phyloP scores from a whole-genome alignment of 1,140 invertebrate genomes.

The Drosophila truncata region DNA sequence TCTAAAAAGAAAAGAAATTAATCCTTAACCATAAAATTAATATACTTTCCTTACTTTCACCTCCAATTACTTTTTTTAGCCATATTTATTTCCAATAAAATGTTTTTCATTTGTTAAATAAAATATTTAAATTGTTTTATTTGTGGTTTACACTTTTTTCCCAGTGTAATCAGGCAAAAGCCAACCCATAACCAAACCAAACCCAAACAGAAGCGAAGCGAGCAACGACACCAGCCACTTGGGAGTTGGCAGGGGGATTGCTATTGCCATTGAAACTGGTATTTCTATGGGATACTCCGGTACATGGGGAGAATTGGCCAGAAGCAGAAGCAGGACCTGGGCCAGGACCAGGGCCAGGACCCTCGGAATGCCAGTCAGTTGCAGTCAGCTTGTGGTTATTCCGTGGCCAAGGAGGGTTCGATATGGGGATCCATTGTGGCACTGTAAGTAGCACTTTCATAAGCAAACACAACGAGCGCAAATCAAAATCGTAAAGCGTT shows the following conservation, averaged over 20 bases:
- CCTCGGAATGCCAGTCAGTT: constrained; percentile 3
- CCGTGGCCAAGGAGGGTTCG: constrained; percentile 10
- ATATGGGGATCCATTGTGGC: constrained; percentile 32
- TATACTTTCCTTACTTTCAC: not conserved
- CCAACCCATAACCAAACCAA: constrained; percentile 37
- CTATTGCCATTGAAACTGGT: constrained; percentile 35
- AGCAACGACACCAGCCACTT: constrained; percentile 63
- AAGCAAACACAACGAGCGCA: constrained; percentile 55
- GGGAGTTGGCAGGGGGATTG: constrained; percentile 49
- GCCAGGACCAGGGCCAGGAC: not conserved
- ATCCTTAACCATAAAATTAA: not conserved
- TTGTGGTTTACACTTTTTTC: not conserved
- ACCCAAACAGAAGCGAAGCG: constrained; percentile 48
- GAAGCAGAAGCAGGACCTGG: not conserved
- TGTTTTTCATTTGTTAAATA: not conserved
- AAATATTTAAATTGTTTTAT: no score
- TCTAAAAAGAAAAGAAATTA: not conserved
- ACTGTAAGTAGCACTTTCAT: constrained; percentile 59
- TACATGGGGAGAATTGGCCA: no score
- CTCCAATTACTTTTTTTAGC: not conserved
- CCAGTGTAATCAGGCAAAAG: constrained; percentile 25
- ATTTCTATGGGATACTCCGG: constrained; percentile 1
- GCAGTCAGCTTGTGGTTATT: constrained; percentile 17
- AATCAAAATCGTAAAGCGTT: constrained; percentile 55
- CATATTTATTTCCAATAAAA: not conserved